These are phyloP conservation scores for Thryonomys swinderianus DNA, from an alignment of 2,113 vertebrate species.

Conservation along the genomic window DNA sequence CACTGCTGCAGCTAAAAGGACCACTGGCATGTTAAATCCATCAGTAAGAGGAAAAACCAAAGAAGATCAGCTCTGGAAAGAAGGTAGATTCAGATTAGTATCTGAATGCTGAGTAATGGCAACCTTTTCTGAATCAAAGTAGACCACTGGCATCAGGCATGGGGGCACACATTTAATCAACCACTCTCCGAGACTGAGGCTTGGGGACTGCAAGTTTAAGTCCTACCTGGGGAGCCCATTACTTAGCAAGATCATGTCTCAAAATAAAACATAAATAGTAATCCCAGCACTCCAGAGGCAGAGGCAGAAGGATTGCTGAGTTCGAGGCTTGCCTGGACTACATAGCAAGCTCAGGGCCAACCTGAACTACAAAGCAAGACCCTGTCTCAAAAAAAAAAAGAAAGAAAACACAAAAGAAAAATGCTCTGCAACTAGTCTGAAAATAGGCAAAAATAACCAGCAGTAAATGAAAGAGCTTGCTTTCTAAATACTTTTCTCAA, in stretches of 20 bases:
- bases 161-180: background rate
- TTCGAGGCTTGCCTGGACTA: no score
- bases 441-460: background rate
- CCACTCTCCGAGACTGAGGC: background rate
- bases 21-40: background rate
- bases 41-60: background rate
- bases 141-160: background rate
- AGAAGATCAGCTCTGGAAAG: background rate
- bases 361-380: no score
- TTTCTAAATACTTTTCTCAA: background rate
- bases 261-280: background rate
- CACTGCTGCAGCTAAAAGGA: background rate
- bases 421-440: background rate
- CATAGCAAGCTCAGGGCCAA: no score
- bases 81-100: background rate
- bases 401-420: background rate
- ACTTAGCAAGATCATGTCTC: background rate
- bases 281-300: no score
- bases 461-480: background rate
- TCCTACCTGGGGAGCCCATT: background rate
- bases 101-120: background rate
- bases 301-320: no score
- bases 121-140: background rate
- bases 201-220: background rate
- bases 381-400: background rate